These are phyloP conservation scores for Gortyna flavago DNA, from an alignment of 2,888 invertebrate species.

Conservation along the genomic window DNA sequence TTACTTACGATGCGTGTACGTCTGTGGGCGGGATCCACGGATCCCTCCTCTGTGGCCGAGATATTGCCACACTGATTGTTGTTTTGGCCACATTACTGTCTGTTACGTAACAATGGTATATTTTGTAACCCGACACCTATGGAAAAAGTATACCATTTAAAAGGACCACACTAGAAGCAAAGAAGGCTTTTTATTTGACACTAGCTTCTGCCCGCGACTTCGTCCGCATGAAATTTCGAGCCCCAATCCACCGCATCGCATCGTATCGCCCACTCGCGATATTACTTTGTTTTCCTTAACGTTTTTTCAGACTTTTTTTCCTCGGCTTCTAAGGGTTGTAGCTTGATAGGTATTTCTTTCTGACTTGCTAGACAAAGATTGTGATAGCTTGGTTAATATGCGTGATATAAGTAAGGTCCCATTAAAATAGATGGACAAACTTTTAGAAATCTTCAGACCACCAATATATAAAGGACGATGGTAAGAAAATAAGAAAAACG, in stretches of 20 bases:
- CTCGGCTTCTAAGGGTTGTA: not conserved
- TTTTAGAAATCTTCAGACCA: too few relatives aligned
- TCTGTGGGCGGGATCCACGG: constrained; percentile 75
- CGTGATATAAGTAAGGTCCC: too few relatives aligned
- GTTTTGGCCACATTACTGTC: constrained; percentile 56
- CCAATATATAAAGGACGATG: too few relatives aligned
- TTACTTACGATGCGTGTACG: constrained; percentile 67
- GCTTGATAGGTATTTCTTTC: not conserved
- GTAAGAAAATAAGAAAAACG: too few relatives aligned
- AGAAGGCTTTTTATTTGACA: constrained; percentile 2
- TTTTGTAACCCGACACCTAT: constrained; percentile 40
- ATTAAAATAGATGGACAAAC: too few relatives aligned
- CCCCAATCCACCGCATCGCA: not conserved
- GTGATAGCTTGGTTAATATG: not conserved
- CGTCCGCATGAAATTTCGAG: not conserved
- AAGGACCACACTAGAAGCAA: constrained; percentile 22
- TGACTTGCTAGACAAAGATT: not conserved
- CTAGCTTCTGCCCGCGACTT: not conserved
- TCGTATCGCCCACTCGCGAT: not conserved
- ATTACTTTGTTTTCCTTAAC: not conserved
- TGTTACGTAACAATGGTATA: constrained; percentile 43
- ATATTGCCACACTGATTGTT: constrained; percentile 62
- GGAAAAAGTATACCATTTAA: constrained; percentile 29
- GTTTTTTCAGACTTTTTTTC: too few relatives aligned
- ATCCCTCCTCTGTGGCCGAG: constrained; percentile 64